Conservation (phyloP, 2,888 invertebrate species). For the Drosophila recens region DNA sequence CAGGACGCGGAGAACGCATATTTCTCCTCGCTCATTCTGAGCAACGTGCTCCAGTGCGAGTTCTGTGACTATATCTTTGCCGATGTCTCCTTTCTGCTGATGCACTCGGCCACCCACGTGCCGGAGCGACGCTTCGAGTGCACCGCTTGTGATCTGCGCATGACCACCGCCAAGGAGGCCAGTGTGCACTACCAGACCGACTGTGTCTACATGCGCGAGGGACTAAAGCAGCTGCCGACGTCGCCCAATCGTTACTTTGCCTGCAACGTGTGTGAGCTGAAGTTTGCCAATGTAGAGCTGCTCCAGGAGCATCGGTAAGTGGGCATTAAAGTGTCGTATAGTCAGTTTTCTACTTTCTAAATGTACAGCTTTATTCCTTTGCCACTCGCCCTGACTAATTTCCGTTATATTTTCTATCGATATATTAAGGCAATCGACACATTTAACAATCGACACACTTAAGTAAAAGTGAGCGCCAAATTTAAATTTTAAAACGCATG, state of each 20-base stretch:
- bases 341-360: too few relatives aligned
- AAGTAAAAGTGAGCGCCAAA: too few relatives aligned
- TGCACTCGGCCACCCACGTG: constrained; percentile 82
- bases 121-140: constrained; percentile 83
- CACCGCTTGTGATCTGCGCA: constrained; percentile 84
- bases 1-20: constrained; percentile 6
- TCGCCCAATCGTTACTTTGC: constrained; percentile 79
- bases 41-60: constrained; percentile 87
- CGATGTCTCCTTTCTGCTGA: constrained; percentile 85
- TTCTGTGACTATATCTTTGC: constrained; percentile 88
- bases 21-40: constrained; percentile 72
- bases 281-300: constrained; percentile 80
- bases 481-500: too few relatives aligned
- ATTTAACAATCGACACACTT: too few relatives aligned
- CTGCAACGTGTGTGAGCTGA: constrained; percentile 84
- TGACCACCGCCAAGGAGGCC: constrained; percentile 86
- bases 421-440: too few relatives aligned
- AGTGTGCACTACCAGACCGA: constrained; percentile 87
- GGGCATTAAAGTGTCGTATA: too few relatives aligned
- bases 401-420: too few relatives aligned
- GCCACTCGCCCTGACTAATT: too few relatives aligned
- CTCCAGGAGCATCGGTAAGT: constrained; percentile 84
- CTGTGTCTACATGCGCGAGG: constrained; percentile 82
- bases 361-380: too few relatives aligned
- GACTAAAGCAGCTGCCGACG: constrained; percentile 70